Evolutionary conservation across 2,888 invertebrate genomes (phyloP).

Genomic region (Cheiracanthium punctorium): DNA sequence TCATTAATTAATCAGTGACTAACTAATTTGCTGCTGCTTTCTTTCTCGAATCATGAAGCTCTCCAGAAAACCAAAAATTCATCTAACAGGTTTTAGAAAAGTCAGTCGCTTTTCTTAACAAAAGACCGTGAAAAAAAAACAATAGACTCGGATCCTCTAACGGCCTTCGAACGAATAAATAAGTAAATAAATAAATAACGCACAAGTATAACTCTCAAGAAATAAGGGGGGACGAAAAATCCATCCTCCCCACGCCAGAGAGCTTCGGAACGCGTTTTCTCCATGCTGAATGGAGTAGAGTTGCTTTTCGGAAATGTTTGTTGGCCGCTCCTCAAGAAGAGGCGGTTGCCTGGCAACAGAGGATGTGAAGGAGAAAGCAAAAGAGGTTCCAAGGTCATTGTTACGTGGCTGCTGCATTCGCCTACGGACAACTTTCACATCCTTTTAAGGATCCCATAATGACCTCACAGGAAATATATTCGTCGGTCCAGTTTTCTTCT

Average conservation of each 20-base stretch:
- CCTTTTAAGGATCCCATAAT: conserved; percentile 36
- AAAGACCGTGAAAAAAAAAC: neutral
- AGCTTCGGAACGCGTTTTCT: neutral
- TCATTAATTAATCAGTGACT: no score
- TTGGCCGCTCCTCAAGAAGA: conserved; percentile 12
- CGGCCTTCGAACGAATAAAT: conserved; percentile 9
- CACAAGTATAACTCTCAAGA: neutral
- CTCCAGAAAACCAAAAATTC: no score
- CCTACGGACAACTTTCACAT: conserved; percentile 7
- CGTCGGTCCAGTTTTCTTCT: no score
- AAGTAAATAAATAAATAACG: neutral
- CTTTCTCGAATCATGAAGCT: no score
- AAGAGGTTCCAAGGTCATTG: conserved; percentile 51
- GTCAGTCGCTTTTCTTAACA: neutral
- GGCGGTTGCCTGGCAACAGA: conserved; percentile 48
- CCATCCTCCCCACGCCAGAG: neutral
- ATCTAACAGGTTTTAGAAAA: neutral
- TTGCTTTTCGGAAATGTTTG: conserved; percentile 17
- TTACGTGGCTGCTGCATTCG: conserved; percentile 34
- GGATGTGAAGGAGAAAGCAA: neutral
- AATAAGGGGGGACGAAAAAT: neutral
- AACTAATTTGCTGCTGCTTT: no score
- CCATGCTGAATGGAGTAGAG: neutral
- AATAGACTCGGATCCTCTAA: neutral
- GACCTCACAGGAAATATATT: conserved; percentile 45